These are phyloP conservation scores for Bergia puertoricense DNA, from an alignment of 92 coral and sea anemone species.

Conservation along the genomic window DNA sequence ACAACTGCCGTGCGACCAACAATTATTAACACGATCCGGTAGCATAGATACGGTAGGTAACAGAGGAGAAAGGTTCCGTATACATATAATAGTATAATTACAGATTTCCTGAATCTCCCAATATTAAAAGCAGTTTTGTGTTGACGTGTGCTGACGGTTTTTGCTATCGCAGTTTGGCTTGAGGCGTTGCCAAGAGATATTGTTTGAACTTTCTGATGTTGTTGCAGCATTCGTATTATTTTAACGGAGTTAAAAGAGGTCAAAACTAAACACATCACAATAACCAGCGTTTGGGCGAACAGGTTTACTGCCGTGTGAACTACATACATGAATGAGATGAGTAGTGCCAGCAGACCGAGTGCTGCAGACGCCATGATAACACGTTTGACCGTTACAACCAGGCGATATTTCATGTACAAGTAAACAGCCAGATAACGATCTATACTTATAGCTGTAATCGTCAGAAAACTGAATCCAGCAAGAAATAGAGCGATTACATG, in stretches of 20 bases:
- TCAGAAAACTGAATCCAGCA: slow-evolving; percentile 41
- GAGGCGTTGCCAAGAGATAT: not conserved
- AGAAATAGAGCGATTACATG: slow-evolving; percentile 26
- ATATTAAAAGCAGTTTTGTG: slow-evolving; percentile 12
- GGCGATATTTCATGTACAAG: slow-evolving; percentile 18
- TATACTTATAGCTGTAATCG: slow-evolving; percentile 29
- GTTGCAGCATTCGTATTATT: slow-evolving; percentile 11
- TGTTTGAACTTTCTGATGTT: slow-evolving; percentile 14
- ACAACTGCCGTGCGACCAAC: slow-evolving; percentile 23
- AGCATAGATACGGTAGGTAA: slow-evolving; percentile 31
- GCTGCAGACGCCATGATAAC: not conserved
- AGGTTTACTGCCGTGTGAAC: not conserved
- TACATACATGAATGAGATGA: slow-evolving; percentile 6
- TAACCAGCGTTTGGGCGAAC: slow-evolving; percentile 28
- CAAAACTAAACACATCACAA: slow-evolving; percentile 15
- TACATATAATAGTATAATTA: slow-evolving; percentile 27
- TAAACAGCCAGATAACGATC: slow-evolving; percentile 39
- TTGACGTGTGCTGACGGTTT: not conserved
- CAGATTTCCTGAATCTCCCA: slow-evolving; percentile 31
- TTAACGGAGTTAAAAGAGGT: slow-evolving; percentile 28
- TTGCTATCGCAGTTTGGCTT: not conserved
- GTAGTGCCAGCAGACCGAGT: not conserved
- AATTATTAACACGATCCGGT: slow-evolving; percentile 2
- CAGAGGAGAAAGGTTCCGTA: slow-evolving; percentile 30
- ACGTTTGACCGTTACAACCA: slow-evolving; percentile 18